Conservation (phyloP, 2,113 vertebrate species). For the Nipponia nippon region DNA sequence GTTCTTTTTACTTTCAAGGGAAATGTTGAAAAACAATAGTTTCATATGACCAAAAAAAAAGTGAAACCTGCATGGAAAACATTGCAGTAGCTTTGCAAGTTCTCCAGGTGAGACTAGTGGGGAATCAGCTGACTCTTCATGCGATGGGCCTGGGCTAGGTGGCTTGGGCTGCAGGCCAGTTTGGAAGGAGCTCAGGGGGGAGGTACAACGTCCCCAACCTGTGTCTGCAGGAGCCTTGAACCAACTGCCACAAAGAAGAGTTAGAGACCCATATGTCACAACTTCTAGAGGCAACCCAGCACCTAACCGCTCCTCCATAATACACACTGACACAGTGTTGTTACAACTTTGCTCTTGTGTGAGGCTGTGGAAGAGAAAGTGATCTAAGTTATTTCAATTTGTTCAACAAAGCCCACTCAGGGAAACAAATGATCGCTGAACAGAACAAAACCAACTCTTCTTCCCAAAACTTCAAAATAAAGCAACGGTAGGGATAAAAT, state of each 20-base stretch:
- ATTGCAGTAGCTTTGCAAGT: neutral
- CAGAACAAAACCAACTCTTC: neutral
- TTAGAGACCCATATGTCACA: fast-evolving
- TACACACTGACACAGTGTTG: fast-evolving
- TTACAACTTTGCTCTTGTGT: neutral
- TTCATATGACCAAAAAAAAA: neutral
- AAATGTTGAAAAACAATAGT: neutral
- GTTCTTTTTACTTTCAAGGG: neutral
- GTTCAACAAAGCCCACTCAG: neutral
- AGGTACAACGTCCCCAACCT: neutral
- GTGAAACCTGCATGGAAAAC: neutral
- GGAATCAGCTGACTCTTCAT: neutral
- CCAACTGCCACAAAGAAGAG: neutral
- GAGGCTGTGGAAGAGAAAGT: neutral
- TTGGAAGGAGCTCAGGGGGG: neutral
- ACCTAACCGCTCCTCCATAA: neutral
- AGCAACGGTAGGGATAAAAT: neutral
- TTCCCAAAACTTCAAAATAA: neutral
- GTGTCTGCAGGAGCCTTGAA: neutral
- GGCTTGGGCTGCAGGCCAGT: too few species aligned
- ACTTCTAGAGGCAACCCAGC: neutral
- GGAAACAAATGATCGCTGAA: neutral
- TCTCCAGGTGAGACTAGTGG: neutral
- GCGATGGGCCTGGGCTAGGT: too few species aligned
- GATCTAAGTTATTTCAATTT: neutral